Conservation (phyloP, 1,140 invertebrate genomes). For the Ridgeia piscesae region DNA sequence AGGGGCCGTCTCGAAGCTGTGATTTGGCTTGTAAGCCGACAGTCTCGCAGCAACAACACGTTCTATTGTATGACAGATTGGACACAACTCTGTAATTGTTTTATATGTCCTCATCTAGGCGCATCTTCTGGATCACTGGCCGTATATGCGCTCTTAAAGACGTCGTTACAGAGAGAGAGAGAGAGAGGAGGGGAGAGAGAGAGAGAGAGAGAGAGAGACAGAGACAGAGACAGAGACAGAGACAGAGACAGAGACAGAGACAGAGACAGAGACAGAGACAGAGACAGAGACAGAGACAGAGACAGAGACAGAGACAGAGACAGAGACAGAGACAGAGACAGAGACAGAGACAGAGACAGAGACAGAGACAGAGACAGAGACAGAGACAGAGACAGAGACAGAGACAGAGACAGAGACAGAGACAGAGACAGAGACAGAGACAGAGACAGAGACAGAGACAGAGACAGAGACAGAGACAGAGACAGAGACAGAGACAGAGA, state of each 20-base stretch:
- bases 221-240: background rate
- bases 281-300: constrained; percentile 19
- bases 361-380: background rate
- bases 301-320: constrained; percentile 19
- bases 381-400: background rate
- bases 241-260: constrained; percentile 19
- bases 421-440: constrained; percentile 20
- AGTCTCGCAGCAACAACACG: too few species aligned
- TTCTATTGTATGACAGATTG: too few species aligned
- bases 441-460: constrained; percentile 13
- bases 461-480: constrained; percentile 19
- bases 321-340: constrained; percentile 9
- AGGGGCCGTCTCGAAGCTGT: too few species aligned
- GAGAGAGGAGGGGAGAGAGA: too few species aligned
- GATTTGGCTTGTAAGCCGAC: too few species aligned
- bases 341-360: constrained; percentile 19
- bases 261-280: constrained; percentile 17
- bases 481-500: constrained; percentile 19
- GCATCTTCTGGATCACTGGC: too few species aligned
- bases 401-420: constrained; percentile 2
- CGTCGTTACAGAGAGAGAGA: too few species aligned
- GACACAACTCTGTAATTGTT: too few species aligned
- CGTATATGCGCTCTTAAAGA: too few species aligned
- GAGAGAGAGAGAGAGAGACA: background rate
- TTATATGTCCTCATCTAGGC: too few species aligned